Evolutionary conservation across 2,797 vertebrate genomes (phyloP).

Genomic region (Notamacropus eugenii): DNA sequence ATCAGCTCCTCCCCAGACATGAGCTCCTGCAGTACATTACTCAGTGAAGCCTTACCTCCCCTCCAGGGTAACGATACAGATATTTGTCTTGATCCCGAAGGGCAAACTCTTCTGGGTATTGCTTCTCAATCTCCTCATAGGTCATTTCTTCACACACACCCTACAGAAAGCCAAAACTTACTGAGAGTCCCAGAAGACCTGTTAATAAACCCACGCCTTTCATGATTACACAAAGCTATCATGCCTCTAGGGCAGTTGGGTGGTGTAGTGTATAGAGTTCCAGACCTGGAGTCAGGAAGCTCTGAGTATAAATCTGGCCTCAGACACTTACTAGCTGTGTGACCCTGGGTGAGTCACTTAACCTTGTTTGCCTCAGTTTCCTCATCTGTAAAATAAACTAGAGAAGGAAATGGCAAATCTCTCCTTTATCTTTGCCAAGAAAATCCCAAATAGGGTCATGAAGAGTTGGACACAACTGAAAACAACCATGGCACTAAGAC

Average conservation of each 20-base stretch:
- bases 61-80: constrained; percentile 97
- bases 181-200: not conserved
- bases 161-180: constrained; percentile 80
- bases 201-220: not conserved
- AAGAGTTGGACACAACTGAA: not conserved
- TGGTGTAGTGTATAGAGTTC: not conserved
- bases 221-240: not conserved
- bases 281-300: not conserved
- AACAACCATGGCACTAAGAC: not conserved
- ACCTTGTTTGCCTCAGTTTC: not conserved
- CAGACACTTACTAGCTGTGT: not conserved
- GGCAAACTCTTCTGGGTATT: constrained; percentile 95
- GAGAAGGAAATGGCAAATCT: not conserved
- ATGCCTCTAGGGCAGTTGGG: not conserved
- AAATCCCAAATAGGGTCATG: not conserved
- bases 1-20: not conserved
- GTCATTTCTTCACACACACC: constrained; percentile 98
- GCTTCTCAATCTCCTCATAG: constrained; percentile 93
- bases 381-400: not conserved
- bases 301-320: no score
- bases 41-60: constrained; percentile 89
- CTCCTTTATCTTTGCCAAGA: not conserved
- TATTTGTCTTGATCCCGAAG: constrained; percentile 98
- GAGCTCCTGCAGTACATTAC: not conserved
- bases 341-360: not conserved